Conservation (phyloP, 1,140 invertebrate species). For the Limonius californicus region DNA sequence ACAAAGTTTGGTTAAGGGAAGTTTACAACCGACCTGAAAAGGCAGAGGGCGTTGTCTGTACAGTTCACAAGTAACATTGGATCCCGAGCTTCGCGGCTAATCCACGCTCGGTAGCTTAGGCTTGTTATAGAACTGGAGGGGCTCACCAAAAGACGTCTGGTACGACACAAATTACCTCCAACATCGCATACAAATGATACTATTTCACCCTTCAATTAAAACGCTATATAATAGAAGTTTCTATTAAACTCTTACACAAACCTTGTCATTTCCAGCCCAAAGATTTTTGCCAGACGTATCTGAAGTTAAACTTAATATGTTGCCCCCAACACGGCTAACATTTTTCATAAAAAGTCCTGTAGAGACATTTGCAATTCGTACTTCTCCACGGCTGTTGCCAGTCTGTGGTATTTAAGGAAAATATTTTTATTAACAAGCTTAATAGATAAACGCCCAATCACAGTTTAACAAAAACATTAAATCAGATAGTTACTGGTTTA, state of each 20-base stretch:
- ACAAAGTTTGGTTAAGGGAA: too few relatives aligned
- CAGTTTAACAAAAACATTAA: too few relatives aligned
- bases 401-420: conserved; percentile 50
- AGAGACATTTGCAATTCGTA: conserved; percentile 81
- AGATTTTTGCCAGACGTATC: conserved; percentile 74
- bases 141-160: conserved; percentile 59
- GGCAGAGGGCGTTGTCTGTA: conserved; percentile 68
- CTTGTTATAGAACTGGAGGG: conserved; percentile 65
- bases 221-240: too few relatives aligned
- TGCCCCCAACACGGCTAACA: conserved; percentile 70
- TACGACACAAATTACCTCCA: conserved; percentile 68
- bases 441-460: too few relatives aligned
- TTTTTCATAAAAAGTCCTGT: conserved; percentile 77
- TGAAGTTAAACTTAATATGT: conserved; percentile 70
- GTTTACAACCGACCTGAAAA: conserved; percentile 53
- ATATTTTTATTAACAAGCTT: too few relatives aligned
- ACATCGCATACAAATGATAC: conserved; percentile 69
- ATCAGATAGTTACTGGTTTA: too few relatives aligned
- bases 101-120: conserved; percentile 77
- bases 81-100: conserved; percentile 71
- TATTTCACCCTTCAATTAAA: conserved; percentile 53
- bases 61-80: conserved; percentile 76
- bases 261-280: conserved; percentile 79
- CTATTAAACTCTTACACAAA: conserved; percentile 48
- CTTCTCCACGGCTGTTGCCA: conserved; percentile 71